A percentile compares a stretch with the other conserved stretches of the same genome.
Evolutionary conservation across 2,888 invertebrate genomes (phyloP).

Genomic region (Trichogramma dendrolimi): DNA sequence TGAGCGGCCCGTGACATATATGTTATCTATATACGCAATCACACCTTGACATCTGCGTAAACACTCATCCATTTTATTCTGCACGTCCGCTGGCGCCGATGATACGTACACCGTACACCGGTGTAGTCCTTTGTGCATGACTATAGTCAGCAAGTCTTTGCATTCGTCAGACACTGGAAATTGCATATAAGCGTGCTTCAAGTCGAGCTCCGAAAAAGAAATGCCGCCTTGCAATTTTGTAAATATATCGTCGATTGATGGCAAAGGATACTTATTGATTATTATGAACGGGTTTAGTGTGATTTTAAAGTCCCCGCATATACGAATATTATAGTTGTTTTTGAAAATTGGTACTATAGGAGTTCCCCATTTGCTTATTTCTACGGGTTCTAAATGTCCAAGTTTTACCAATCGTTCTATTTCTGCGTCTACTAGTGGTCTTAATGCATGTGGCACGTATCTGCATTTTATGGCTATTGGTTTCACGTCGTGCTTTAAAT

Average conservation of each 20-base stretch:
- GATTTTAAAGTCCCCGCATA: not conserved
- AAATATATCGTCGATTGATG: too few species aligned
- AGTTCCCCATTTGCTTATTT: constrained; percentile 18
- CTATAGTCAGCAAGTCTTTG: too few species aligned
- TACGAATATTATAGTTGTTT: constrained; percentile 2
- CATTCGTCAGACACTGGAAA: too few species aligned
- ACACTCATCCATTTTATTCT: constrained; percentile 36
- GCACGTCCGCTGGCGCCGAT: constrained; percentile 33
- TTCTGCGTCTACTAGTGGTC: not conserved
- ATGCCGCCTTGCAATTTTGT: too few species aligned
- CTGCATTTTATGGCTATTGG: not conserved
- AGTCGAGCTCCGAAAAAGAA: too few species aligned
- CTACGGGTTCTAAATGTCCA: not conserved
- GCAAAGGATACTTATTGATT: not conserved
- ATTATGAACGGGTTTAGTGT: constrained; percentile 1
- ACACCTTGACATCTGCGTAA: constrained; percentile 28
- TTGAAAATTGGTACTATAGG: constrained; percentile 29
- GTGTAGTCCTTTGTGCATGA: constrained; percentile 10
- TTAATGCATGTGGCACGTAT: not conserved
- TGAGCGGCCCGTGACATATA: constrained; percentile 27
- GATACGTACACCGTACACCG: constrained; percentile 6
- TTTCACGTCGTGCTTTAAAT: not conserved
- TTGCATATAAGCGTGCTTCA: too few species aligned
- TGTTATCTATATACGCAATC: constrained; percentile 34
- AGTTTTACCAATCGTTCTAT: not conserved